Evolutionary conservation across 2,888 invertebrate species (phyloP).

Genomic region (Leptothorax acervorum): DNA sequence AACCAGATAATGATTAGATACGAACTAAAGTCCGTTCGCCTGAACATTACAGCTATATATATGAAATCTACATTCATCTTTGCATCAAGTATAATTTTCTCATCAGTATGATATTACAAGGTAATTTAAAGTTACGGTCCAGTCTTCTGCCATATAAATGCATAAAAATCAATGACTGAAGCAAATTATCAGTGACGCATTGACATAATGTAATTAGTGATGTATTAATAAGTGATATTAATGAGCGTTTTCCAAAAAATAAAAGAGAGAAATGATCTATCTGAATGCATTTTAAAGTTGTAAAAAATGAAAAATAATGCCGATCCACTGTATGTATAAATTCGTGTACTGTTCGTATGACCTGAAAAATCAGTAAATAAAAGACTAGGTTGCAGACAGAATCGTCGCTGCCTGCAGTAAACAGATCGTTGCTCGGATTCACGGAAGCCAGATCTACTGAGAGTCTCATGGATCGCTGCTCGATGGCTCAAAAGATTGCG

Average conservation of each 20-base stretch:
- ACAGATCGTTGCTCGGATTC: conserved; percentile 56
- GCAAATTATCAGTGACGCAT: not conserved
- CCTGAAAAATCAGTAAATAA: not conserved
- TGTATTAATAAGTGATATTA: not conserved
- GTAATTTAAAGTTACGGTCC: conserved; percentile 8
- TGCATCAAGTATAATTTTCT: conserved; percentile 29
- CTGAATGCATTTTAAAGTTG: not conserved
- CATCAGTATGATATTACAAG: conserved; percentile 1
- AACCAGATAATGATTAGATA: conserved; percentile 41
- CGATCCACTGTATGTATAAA: not conserved
- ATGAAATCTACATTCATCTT: conserved; percentile 28
- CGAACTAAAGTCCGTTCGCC: not conserved
- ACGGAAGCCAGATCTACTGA: conserved; percentile 57
- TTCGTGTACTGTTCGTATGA: not conserved
- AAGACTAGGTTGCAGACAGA: not conserved
- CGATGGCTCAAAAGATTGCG: conserved; percentile 65
- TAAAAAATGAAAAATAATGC: not conserved
- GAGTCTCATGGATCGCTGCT: conserved; percentile 70
- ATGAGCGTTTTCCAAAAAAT: not conserved
- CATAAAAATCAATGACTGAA: conserved; percentile 14
- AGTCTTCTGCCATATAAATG: not conserved
- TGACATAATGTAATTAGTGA: not conserved
- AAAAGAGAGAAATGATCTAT: not conserved
- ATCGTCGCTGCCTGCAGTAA: not conserved
- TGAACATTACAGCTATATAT: conserved; percentile 1